A percentile compares a stretch with the other conserved stretches of the same genome.
Evolutionary conservation across 2,888 invertebrate genomes (phyloP).

Genomic region (Chelonus formosanus): DNA sequence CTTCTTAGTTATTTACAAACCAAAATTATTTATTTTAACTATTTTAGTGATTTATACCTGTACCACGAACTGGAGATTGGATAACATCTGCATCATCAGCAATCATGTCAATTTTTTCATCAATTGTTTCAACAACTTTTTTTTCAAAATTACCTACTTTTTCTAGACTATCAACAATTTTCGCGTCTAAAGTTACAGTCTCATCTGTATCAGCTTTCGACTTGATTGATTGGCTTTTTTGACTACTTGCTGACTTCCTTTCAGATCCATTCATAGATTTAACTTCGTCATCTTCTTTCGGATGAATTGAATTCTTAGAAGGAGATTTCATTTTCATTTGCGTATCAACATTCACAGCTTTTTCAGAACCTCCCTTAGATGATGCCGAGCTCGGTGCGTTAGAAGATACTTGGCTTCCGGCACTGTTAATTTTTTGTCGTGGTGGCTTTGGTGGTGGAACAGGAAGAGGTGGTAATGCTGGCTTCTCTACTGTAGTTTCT

Average conservation of each 20-base stretch:
- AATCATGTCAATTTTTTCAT: conserved; percentile 59
- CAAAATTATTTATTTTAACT: too few species aligned
- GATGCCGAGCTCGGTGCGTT: conserved; percentile 33
- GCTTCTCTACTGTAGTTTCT: conserved; percentile 29
- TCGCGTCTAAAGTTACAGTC: conserved; percentile 41
- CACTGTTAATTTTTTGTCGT: conserved; percentile 65
- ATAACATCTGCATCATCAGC: conserved; percentile 57
- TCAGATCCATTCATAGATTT: conserved; percentile 52
- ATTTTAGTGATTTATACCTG: conserved; percentile 39
- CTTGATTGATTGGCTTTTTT: conserved; percentile 38
- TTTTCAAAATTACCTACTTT: conserved; percentile 39
- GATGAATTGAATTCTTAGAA: conserved; percentile 41
- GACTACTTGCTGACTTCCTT: conserved; percentile 41
- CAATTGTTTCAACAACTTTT: conserved; percentile 55
- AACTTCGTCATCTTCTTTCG: conserved; percentile 33
- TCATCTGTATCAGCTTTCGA: conserved; percentile 44
- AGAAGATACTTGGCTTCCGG: conserved; percentile 56
- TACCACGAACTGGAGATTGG: conserved; percentile 48
- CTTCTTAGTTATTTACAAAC: too few species aligned
- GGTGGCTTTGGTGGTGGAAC: conserved; percentile 64
- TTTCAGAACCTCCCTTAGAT: conserved; percentile 35
- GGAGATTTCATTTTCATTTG: conserved; percentile 22
- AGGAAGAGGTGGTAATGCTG: conserved; percentile 44
- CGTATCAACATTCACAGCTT: conserved; percentile 9
- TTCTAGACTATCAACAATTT: conserved; percentile 38